Evolutionary conservation across 2,888 invertebrate genomes (phyloP), one percentile per base, ranked within the genome.

Genomic region (Polietes domitor): DNA sequence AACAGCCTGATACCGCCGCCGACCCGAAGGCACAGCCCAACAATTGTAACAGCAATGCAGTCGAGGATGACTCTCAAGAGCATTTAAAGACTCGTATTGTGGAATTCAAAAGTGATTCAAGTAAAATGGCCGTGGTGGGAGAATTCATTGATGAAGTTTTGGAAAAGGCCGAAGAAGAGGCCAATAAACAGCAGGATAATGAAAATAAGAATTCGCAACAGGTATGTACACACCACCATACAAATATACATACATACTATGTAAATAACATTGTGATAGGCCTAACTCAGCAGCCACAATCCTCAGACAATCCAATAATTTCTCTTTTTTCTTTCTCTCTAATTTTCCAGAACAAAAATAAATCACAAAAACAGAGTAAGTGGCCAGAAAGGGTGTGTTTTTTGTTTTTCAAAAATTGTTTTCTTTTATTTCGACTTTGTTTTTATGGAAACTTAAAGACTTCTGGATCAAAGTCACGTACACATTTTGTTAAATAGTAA

Each of bases 101-200:
- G 63, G 93, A 93, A 85, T 94, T 94, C 90, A 94, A 94, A 91
- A 93, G 93, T 86, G 94, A 94, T 88, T 93, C 94, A 53, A 93
- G 93, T 83, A 94, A 94, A 91, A 93, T 94, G 90, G 93, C 93
- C 83, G 92, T 93, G 82, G 93, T 94, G 72, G 92, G 93, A 83
- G 94, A 94, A 87, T 94, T 94, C 91, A 93, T 94, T 86, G 94
- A 94, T 88, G 93, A 94, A 90, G 93, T 94, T 82, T 93, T 94
- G 89, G 93, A 93, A 89, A 93, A 93, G 90, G 94, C 94, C 86
- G 94, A 94, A 91, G 93, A 93, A 89, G 94, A 94, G 91, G 94
- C 94, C 86, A 93, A 93, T 87, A 90, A 93, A 88, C 94, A 94
- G 93, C 92, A 88, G 53, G 83, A 50, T 37, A 84, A 85, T 50